A percentile compares a stretch with the other conserved stretches of the same genome.
phyloP scores from a whole-genome alignment of 2,888 invertebrate genomes.

The Stenchaetothrips biformis region DNA sequence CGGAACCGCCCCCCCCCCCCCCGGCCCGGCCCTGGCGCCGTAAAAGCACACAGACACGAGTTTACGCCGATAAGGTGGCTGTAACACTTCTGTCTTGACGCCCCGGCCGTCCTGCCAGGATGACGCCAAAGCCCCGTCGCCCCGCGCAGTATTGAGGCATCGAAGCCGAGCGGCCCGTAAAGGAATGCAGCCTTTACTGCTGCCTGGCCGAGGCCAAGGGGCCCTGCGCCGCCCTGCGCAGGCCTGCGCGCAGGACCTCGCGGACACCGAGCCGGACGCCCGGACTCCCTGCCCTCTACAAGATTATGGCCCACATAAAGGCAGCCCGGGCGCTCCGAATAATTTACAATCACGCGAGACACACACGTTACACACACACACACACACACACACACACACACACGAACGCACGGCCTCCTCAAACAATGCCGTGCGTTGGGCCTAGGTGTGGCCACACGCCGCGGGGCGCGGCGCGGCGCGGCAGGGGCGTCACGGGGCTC shows the following conservation, averaged over 20 bases:
- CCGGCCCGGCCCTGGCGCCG: not conserved
- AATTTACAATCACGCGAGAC: conserved; percentile 1
- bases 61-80: not conserved
- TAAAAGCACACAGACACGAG: not conserved
- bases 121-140: not conserved
- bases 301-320: conserved; percentile 22
- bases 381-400: not conserved
- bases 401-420: not conserved
- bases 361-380: not conserved
- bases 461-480: not conserved
- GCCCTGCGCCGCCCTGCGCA: not conserved
- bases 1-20: not conserved
- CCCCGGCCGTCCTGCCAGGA: not conserved
- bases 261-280: too few relatives aligned
- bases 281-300: not conserved
- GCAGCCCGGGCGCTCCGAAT: not conserved
- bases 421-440: not conserved
- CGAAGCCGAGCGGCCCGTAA: not conserved
- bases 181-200: not conserved
- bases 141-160: not conserved
- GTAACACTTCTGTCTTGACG: not conserved
- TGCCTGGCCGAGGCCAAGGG: too few relatives aligned
- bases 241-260: not conserved
- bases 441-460: not conserved
- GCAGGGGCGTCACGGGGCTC: not conserved